Evolutionary conservation across 2,113 vertebrate species (phyloP).

Genomic region (Ammodytes dubius): DNA sequence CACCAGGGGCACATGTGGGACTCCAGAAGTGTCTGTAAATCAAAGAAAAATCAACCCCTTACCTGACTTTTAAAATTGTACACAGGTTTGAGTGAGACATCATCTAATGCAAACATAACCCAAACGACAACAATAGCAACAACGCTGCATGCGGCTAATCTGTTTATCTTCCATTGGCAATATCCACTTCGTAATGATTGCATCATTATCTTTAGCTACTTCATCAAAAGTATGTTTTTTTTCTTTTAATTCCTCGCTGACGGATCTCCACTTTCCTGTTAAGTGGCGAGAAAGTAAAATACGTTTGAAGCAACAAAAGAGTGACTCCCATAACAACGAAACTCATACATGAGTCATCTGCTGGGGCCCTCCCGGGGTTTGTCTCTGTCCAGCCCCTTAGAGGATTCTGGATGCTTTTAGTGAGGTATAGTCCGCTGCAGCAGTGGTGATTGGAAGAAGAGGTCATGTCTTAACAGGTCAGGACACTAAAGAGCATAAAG

Average conservation of each 20-base stretch:
- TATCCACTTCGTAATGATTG: constrained; percentile 9
- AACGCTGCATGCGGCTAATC: constrained; percentile 8
- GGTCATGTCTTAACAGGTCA: constrained; percentile 79
- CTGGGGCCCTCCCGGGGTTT: constrained; percentile 63
- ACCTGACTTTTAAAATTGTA: constrained; percentile 7
- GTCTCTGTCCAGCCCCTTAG: constrained; percentile 55
- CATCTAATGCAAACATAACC: constrained; percentile 17
- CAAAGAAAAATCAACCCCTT: background rate
- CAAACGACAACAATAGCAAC: background rate
- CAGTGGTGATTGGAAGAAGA: constrained; percentile 40
- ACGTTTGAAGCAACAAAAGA: constrained; percentile 33
- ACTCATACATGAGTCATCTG: constrained; percentile 76
- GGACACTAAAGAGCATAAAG: constrained; percentile 56
- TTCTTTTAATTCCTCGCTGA: constrained; percentile 37
- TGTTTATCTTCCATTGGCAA: constrained; percentile 44
- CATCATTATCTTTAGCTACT: constrained; percentile 31
- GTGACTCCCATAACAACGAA: constrained; percentile 62
- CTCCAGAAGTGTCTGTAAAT: background rate
- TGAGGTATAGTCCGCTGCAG: constrained; percentile 47
- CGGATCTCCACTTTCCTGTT: constrained; percentile 25
- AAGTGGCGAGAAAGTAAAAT: constrained; percentile 22
- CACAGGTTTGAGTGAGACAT: constrained; percentile 10
- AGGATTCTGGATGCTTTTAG: constrained; percentile 57
- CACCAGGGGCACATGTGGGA: background rate
- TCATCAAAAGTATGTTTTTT: constrained; percentile 28